A percentile compares a stretch with the other conserved stretches of the same genome.
phyloP scores from a whole-genome alignment of 2,113 vertebrate species.

The Silurus glanis region DNA sequence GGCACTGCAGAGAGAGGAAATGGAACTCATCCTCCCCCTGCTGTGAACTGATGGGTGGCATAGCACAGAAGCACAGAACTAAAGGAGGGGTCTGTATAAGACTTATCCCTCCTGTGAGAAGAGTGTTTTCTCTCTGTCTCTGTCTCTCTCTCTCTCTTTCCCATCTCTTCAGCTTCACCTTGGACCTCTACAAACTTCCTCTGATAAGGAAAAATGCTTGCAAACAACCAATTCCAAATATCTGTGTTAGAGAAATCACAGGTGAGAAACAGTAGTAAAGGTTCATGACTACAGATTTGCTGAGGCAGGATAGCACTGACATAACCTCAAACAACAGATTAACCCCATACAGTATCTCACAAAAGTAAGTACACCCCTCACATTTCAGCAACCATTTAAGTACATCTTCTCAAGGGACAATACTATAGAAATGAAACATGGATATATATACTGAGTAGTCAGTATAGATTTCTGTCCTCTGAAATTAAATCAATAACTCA shows the following conservation, averaged over 20 bases:
- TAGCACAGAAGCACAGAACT: constrained; percentile 60
- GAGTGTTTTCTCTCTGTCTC: constrained; percentile 15
- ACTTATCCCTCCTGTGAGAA: constrained; percentile 64
- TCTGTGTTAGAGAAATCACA: not conserved
- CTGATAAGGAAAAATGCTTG: not conserved
- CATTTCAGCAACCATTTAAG: too few relatives aligned
- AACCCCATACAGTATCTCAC: too few relatives aligned
- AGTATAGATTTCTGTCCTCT: too few relatives aligned
- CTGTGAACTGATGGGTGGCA: constrained; percentile 65
- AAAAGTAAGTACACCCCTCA: too few relatives aligned
- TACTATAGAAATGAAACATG: too few relatives aligned
- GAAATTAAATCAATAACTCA: too few relatives aligned
- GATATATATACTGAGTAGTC: too few relatives aligned
- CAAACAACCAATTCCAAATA: not conserved
- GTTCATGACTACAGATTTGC: not conserved
- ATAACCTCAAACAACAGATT: not conserved
- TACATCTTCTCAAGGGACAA: too few relatives aligned
- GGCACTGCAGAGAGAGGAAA: constrained; percentile 53
- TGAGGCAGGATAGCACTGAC: too few relatives aligned
- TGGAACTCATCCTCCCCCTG: constrained; percentile 68
- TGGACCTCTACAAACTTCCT: not conserved
- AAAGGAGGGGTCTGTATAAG: constrained; percentile 69
- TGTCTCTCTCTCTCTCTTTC: not conserved
- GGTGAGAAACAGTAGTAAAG: not conserved
- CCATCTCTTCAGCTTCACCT: not conserved